Conservation (phyloP, 2,888 invertebrate genomes). For the Trichacis sp. region DNA sequence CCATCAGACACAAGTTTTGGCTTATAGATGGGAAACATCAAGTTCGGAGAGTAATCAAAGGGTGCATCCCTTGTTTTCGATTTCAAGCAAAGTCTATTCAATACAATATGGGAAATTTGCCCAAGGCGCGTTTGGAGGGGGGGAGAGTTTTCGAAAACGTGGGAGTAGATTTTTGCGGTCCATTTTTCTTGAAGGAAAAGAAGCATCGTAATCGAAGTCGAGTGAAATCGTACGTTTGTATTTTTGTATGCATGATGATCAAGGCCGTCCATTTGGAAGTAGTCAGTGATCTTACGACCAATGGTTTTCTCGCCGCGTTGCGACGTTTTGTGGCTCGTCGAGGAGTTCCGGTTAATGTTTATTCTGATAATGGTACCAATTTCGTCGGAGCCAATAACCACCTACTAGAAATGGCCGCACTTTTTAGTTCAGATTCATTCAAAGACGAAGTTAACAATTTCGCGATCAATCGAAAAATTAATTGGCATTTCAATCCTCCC, state of each 20-base stretch:
- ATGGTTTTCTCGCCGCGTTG: constrained; percentile 22
- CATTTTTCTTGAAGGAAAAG: constrained; percentile 44
- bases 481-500: constrained; percentile 49
- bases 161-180: constrained; percentile 53
- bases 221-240: constrained; percentile 33
- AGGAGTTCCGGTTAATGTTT: constrained; percentile 41
- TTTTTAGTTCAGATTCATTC: background rate
- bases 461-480: background rate
- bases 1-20: constrained; percentile 45
- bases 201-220: constrained; percentile 28
- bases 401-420: background rate
- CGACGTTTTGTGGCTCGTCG: too few species aligned
- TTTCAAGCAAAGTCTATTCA: background rate
- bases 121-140: constrained; percentile 38
- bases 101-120: constrained; percentile 52
- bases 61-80: constrained; percentile 7
- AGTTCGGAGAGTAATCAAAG: constrained; percentile 24
- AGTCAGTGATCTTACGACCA: constrained; percentile 37
- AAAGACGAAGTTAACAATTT: background rate
- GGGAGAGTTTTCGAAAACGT: constrained; percentile 44
- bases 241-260: constrained; percentile 52
- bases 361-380: constrained; percentile 50
- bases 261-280: constrained; percentile 47
- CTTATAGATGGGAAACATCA: constrained; percentile 34
- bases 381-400: constrained; percentile 46